Conservation (phyloP, 92 coral and sea anemone genomes). For the Heliopora coerulea region DNA sequence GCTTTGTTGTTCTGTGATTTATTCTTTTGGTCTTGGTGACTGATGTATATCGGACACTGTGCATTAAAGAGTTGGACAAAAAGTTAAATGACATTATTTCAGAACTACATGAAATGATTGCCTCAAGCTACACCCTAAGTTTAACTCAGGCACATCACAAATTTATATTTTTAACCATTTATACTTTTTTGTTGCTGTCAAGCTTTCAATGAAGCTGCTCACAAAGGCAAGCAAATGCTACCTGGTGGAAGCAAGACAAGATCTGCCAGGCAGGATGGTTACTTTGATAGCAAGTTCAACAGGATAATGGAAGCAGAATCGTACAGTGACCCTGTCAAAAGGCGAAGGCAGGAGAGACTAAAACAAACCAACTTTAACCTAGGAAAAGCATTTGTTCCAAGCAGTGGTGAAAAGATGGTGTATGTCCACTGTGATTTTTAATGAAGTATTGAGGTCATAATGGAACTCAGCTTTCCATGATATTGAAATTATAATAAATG, state of each 20-base stretch:
- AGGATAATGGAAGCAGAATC: slow-evolving; percentile 93
- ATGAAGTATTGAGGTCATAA: too few relatives aligned
- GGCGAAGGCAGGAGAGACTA: slow-evolving; percentile 78
- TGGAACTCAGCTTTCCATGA: too few relatives aligned
- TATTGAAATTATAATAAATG: too few relatives aligned
- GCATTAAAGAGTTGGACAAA: too few relatives aligned
- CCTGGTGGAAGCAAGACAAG: slow-evolving; percentile 93
- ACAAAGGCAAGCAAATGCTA: slow-evolving; percentile 93
- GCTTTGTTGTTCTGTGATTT: too few relatives aligned
- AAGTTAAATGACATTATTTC: too few relatives aligned
- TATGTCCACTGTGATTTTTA: slow-evolving; percentile 45
- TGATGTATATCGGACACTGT: too few relatives aligned
- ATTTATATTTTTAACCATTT: neutral
- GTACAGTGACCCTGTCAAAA: slow-evolving; percentile 75
- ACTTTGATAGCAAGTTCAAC: slow-evolving; percentile 87
- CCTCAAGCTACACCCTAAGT: too few relatives aligned
- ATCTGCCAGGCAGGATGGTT: slow-evolving; percentile 82
- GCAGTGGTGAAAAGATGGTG: slow-evolving; percentile 90
- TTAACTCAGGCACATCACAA: neutral
- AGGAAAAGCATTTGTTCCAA: slow-evolving; percentile 97
- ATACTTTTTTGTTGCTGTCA: neutral
- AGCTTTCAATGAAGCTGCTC: slow-evolving; percentile 92
- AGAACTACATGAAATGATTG: too few relatives aligned
- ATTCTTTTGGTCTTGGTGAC: too few relatives aligned
- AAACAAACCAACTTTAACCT: slow-evolving; percentile 72